Conservation (phyloP, 2,113 vertebrate genomes). For the Anarrhichthys ocellatus region DNA sequence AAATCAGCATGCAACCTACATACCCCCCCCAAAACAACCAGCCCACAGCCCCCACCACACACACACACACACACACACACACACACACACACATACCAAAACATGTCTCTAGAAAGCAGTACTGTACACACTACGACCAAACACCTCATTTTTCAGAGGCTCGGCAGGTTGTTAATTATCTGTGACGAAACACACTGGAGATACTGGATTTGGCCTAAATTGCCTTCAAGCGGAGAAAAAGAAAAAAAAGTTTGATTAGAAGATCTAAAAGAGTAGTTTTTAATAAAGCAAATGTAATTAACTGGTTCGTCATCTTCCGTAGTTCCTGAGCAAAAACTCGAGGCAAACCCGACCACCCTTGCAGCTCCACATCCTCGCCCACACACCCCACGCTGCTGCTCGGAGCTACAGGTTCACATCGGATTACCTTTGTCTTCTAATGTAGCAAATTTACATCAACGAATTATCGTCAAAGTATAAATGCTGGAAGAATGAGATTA, state of each 20-base stretch:
- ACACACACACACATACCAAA: slow-evolving; percentile 8
- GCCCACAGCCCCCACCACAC: neutral
- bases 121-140: neutral
- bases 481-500: neutral
- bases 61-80: neutral
- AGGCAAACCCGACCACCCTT: slow-evolving; percentile 25
- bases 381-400: neutral
- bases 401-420: neutral
- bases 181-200: neutral
- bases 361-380: neutral
- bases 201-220: neutral
- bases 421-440: too few species aligned
- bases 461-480: neutral
- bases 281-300: slow-evolving; percentile 57
- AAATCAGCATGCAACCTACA: slow-evolving; percentile 74
- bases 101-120: slow-evolving; percentile 23
- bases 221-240: neutral
- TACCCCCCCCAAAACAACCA: slow-evolving; percentile 45
- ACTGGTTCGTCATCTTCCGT: slow-evolving; percentile 25
- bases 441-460: neutral
- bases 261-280: slow-evolving; percentile 20
- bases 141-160: neutral
- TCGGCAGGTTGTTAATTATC: neutral
- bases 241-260: slow-evolving; percentile 20
- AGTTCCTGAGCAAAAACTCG: slow-evolving; percentile 1